Conservation (phyloP, 2,888 invertebrate genomes). For the Phlogophora meticulosa region DNA sequence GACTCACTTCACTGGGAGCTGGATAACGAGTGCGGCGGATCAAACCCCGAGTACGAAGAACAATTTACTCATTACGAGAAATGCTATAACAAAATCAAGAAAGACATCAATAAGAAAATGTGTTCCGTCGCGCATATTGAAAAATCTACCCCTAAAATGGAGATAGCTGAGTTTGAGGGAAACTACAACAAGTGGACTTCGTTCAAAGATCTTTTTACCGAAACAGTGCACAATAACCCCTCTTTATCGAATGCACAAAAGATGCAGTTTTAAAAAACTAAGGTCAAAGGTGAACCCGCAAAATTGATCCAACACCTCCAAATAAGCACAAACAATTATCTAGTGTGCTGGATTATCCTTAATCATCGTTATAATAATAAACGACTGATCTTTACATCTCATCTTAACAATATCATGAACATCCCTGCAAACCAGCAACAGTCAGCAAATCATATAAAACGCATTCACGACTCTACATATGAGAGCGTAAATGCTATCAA, state of each 20-base stretch:
- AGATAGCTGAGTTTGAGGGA: constrained; percentile 9
- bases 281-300: too few relatives aligned
- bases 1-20: constrained; percentile 9
- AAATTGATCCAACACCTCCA: too few relatives aligned
- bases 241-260: too few relatives aligned
- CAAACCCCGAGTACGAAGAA: too few relatives aligned
- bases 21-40: too few relatives aligned
- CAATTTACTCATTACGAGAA: constrained; percentile 22
- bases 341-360: constrained; percentile 21
- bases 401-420: constrained; percentile 28
- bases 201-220: constrained; percentile 20
- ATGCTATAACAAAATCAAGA: constrained; percentile 13
- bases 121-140: constrained; percentile 22
- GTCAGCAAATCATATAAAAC: constrained; percentile 20
- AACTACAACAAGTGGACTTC: constrained; percentile 8
- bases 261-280: too few relatives aligned
- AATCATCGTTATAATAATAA: constrained; percentile 31
- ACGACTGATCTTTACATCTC: constrained; percentile 15
- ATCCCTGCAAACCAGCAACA: constrained; percentile 11
- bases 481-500: constrained; percentile 26
- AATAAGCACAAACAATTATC: too few relatives aligned
- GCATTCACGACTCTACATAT: constrained; percentile 15
- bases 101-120: constrained; percentile 23
- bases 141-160: constrained; percentile 21
- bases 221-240: constrained; percentile 27